Evolutionary conservation across 2,797 vertebrate species (phyloP).

Genomic region (Crotalus adamanteus): DNA sequence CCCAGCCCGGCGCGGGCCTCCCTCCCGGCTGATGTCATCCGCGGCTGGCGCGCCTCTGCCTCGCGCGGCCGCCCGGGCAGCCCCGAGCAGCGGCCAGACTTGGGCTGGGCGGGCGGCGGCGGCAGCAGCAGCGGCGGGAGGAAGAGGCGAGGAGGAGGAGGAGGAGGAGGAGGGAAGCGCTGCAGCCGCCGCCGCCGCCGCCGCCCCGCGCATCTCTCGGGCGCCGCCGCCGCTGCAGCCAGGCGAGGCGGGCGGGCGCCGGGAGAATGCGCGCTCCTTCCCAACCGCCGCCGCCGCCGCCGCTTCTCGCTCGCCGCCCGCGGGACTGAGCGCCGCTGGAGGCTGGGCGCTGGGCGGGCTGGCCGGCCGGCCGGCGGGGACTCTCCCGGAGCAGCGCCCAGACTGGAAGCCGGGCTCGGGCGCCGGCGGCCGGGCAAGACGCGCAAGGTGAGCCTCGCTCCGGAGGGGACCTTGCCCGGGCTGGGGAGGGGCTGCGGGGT

Average conservation of each 20-base stretch:
- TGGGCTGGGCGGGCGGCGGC: not conserved
- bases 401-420: not conserved
- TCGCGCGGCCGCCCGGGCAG: slow-evolving; percentile 3
- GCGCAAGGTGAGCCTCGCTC: not conserved
- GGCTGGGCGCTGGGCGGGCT: rapidly evolving
- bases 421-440: not conserved
- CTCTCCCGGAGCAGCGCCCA: not conserved
- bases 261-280: not conserved
- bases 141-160: not conserved
- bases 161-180: not conserved
- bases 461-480: not conserved
- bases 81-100: not conserved
- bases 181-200: not conserved
- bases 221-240: not conserved
- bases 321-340: not conserved
- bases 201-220: not conserved
- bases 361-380: not conserved
- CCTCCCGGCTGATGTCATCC: slow-evolving; percentile 15
- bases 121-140: not conserved
- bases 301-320: not conserved
- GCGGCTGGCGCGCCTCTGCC: not conserved
- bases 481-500: too few species aligned
- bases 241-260: not conserved
- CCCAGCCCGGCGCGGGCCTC: not conserved
- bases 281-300: not conserved